These are phyloP conservation scores for Drosophila greeni DNA, from an alignment of 2,888 invertebrate genomes.

Conservation along the genomic window DNA sequence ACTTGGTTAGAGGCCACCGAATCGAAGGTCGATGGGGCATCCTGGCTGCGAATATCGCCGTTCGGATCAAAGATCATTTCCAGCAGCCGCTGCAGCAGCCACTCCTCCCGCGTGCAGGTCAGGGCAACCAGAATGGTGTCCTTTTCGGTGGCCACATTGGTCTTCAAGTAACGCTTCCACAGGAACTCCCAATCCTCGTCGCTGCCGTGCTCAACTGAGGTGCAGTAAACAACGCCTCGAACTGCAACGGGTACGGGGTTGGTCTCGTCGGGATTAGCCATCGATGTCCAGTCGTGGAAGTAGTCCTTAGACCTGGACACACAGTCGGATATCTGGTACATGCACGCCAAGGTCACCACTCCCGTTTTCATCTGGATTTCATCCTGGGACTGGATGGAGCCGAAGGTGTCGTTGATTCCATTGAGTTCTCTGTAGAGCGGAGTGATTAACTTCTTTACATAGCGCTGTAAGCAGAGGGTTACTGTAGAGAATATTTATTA, in stretches of 20 bases:
- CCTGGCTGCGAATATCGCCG: conserved; percentile 84
- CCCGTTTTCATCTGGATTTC: conserved; percentile 82
- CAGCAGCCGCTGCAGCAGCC: conserved; percentile 80
- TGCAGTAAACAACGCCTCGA: conserved; percentile 86
- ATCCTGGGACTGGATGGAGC: conserved; percentile 80
- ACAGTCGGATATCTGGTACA: conserved; percentile 82
- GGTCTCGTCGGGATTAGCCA: conserved; percentile 80
- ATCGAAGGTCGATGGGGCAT: conserved; percentile 82
- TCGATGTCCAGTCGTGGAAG: conserved; percentile 82
- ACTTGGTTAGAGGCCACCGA: conserved; percentile 82
- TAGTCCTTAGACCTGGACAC: conserved; percentile 82
- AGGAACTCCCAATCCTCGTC: conserved; percentile 87
- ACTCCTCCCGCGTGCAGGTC: conserved; percentile 81
- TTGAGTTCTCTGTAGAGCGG: conserved; percentile 83
- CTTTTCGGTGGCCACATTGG: conserved; percentile 85
- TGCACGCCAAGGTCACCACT: conserved; percentile 81
- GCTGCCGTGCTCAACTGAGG: conserved; percentile 84
- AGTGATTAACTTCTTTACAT: conserved; percentile 82
- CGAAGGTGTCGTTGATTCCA: conserved; percentile 79
- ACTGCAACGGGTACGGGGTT: conserved; percentile 86
- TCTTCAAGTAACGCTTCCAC: conserved; percentile 83
- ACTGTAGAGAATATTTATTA: background rate
- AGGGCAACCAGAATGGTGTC: conserved; percentile 83
- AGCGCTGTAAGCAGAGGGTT: conserved; percentile 79
- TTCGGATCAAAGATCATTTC: conserved; percentile 82